A percentile compares a stretch with the other conserved stretches of the same genome.
phyloP scores from a whole-genome alignment of 2,113 vertebrate species.

The Dendrocopos noguchii region DNA sequence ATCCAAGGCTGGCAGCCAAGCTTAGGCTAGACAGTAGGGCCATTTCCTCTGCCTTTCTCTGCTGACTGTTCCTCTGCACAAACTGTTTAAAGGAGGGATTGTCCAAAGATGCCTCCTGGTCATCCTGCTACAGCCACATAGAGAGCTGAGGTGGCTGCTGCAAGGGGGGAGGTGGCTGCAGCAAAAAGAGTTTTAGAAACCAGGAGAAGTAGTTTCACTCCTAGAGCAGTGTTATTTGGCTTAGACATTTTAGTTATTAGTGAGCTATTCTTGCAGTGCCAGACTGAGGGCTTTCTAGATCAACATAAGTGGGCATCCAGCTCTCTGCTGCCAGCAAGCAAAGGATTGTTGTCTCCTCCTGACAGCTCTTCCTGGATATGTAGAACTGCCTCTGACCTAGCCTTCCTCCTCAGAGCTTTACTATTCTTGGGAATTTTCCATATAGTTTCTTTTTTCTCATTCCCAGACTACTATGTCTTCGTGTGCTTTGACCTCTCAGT shows the following conservation, averaged over 20 bases:
- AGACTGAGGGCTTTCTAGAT: neutral
- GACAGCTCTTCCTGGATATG: conserved; percentile 34
- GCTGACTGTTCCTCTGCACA: neutral
- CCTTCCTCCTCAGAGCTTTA: conserved; percentile 29
- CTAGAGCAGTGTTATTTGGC: neutral
- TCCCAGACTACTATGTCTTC: conserved; percentile 29
- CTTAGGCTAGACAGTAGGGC: neutral
- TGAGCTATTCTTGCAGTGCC: neutral
- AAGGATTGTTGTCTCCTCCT: conserved; percentile 12
- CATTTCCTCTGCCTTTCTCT: neutral
- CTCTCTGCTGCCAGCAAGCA: conserved; percentile 14
- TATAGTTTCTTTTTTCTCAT: conserved; percentile 24
- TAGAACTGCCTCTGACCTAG: conserved; percentile 1
- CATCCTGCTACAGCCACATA: neutral
- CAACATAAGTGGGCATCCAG: neutral
- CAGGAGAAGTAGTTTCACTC: neutral
- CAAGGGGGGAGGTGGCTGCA: neutral
- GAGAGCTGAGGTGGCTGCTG: neutral
- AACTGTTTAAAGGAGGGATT: neutral
- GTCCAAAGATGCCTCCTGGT: neutral
- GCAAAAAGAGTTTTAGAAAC: neutral
- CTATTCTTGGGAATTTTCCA: conserved; percentile 62
- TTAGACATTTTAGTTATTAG: neutral
- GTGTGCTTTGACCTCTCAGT: neutral
- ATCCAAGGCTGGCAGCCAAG: neutral